Evolutionary conservation across 2,888 invertebrate species (phyloP), one percentile per base, ranked within the genome.

Genomic region (Teinopalpus imperialis): DNA sequence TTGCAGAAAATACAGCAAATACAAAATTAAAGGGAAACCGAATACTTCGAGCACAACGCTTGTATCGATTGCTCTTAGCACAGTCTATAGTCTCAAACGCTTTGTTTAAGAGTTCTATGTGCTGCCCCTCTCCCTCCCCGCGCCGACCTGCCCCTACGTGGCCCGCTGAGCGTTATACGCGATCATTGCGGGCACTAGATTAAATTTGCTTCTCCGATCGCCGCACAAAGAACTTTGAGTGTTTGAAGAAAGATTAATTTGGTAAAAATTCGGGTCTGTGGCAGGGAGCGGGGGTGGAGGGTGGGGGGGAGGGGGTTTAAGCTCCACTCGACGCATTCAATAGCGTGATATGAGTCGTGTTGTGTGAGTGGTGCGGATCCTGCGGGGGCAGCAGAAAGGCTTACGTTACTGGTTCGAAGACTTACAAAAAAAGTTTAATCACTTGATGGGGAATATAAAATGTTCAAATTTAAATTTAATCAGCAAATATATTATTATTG

Each of bases 221-320:
- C 59, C 66, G 63, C 59, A 70, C 75, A 79, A 80, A 78, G 75
- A 72, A 64, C 65, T 54, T 56, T 48, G 52, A 83, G 82, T 86
- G 85, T 86, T 86, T 85, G 81, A 71, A 72, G 72, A 74, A 71
- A 81, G 85, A 86, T 86, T 86, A 82, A 83, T 86, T 81, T 80
- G 69, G 75, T 47, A 72, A 79, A 82, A 79, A 72, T 74, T 78
- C 56, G 69, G 65, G 56, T 48, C 36, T 48, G 29, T 53, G 51
- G 39, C 27, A 46, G 8, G 6, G 18, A 9, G 9, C 6, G 23
- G 16, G 31, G 37, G 31, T 1, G 9, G 13, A 5, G 20, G 16
- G 24, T 13, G 13, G 16, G 20, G 3, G 29, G 30, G 30, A 39
- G 26, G 30, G 16, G 34, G 4, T 12, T 21, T 45, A 45, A 44